These are phyloP conservation scores for Xestia xanthographa DNA, from an alignment of 2,888 invertebrate genomes.

Conservation along the genomic window DNA sequence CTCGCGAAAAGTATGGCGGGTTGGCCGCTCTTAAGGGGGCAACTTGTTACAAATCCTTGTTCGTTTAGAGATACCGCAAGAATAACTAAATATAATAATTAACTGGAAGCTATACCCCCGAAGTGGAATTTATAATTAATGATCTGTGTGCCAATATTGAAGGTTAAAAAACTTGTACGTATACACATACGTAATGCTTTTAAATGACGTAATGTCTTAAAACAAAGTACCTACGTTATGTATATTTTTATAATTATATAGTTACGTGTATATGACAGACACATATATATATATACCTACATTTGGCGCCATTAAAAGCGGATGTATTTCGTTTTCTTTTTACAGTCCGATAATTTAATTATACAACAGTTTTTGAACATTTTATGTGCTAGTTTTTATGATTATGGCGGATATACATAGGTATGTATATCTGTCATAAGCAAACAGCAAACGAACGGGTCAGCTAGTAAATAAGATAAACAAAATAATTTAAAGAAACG, in stretches of 20 bases:
- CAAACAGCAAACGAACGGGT: too few species aligned
- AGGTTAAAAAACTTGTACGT: constrained; percentile 15
- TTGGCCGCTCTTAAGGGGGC: too few species aligned
- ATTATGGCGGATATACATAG: neutral
- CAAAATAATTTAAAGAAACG: too few species aligned
- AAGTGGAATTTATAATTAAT: constrained; percentile 4
- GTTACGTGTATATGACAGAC: neutral
- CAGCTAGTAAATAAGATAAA: too few species aligned
- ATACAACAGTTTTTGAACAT: constrained; percentile 7
- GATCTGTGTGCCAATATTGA: neutral
- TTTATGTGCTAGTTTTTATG: neutral
- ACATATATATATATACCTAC: neutral
- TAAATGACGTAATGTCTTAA: constrained; percentile 27
- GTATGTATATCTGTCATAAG: too few species aligned
- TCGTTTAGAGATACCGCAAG: neutral
- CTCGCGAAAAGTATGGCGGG: too few species aligned
- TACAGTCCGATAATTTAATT: constrained; percentile 8
- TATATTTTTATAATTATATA: constrained; percentile 39
- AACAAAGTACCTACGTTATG: constrained; percentile 21
- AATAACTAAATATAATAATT: neutral
- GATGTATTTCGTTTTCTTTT: constrained; percentile 31
- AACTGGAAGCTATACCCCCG: neutral
- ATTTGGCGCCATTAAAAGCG: constrained; percentile 34
- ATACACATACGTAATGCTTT: constrained; percentile 6
- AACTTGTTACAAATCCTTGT: neutral